phyloP scores from a whole-genome alignment of 2,797 vertebrate genomes.

The Paedocypris micromegethes region DNA sequence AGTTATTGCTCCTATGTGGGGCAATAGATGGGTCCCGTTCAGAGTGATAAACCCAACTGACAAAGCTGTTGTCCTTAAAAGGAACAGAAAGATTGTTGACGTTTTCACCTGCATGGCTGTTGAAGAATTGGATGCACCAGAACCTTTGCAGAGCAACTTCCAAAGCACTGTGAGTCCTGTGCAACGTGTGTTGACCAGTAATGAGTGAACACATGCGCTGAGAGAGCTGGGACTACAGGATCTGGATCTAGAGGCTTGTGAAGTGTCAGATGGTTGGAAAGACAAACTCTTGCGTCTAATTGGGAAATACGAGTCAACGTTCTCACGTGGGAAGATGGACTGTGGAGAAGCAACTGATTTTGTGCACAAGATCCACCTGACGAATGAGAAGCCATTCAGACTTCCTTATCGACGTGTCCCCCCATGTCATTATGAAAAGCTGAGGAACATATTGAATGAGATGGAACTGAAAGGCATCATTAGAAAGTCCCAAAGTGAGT shows the following conservation, averaged over 20 bases:
- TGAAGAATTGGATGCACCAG: background rate
- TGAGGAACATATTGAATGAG: background rate
- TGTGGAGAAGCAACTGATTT: conserved; percentile 27
- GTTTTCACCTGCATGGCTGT: conserved; percentile 3
- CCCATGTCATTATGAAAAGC: background rate
- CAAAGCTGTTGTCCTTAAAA: background rate
- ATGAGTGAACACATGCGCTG: background rate
- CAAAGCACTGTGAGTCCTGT: background rate
- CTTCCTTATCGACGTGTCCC: conserved; percentile 3
- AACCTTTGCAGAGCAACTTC: background rate
- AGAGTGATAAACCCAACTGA: background rate
- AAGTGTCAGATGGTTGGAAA: conserved; percentile 28
- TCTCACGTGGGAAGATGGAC: conserved; percentile 42
- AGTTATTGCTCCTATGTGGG: conserved; percentile 5
- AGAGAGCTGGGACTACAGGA: conserved; percentile 15
- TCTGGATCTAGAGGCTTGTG: conserved; percentile 27
- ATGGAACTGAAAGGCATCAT: background rate
- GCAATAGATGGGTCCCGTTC: background rate
- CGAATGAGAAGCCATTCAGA: background rate
- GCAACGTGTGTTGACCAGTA: background rate
- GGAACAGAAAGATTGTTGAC: background rate
- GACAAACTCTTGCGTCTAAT: conserved; percentile 20
- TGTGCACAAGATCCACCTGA: conserved; percentile 1
- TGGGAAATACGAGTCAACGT: conserved; percentile 36
- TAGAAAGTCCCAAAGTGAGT: conserved; percentile 3